These are phyloP conservation scores for Prinia subflava DNA, from an alignment of 2,113 vertebrate species.

Conservation along the genomic window DNA sequence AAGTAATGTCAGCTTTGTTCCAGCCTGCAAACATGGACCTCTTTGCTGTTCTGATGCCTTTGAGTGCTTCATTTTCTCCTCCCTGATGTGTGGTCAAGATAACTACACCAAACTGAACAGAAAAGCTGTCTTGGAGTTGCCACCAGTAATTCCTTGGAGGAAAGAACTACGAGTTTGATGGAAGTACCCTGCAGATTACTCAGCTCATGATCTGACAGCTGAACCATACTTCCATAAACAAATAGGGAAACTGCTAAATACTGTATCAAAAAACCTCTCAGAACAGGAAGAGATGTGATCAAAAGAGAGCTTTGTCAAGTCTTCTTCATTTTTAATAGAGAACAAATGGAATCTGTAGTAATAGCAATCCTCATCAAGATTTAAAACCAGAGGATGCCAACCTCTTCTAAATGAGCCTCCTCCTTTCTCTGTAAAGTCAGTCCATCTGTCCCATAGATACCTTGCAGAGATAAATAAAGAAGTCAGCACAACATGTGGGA, in stretches of 20 bases:
- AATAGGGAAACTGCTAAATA: background rate
- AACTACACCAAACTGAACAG: background rate
- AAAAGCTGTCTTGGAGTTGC: background rate
- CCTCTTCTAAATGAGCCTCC: background rate
- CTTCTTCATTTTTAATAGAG: slow-evolving; percentile 15
- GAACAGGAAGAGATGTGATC: background rate
- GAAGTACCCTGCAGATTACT: background rate
- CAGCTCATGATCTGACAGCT: background rate
- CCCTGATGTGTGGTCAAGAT: background rate
- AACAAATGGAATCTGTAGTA: slow-evolving; percentile 20
- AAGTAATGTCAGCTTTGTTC: background rate
- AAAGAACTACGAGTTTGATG: background rate
- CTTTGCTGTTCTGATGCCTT: background rate
- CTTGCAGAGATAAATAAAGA: background rate
- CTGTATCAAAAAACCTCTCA: background rate
- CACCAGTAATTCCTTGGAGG: background rate
- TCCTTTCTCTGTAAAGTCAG: background rate
- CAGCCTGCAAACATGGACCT: background rate
- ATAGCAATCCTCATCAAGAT: background rate
- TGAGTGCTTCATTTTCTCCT: background rate
- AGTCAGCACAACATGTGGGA: background rate
- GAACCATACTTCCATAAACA: background rate
- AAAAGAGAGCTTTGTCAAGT: background rate
- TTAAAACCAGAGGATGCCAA: background rate
- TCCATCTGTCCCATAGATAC: background rate